phyloP scores from a whole-genome alignment of 2,888 invertebrate genomes.

The Aphelenchoides bicaudatus region DNA sequence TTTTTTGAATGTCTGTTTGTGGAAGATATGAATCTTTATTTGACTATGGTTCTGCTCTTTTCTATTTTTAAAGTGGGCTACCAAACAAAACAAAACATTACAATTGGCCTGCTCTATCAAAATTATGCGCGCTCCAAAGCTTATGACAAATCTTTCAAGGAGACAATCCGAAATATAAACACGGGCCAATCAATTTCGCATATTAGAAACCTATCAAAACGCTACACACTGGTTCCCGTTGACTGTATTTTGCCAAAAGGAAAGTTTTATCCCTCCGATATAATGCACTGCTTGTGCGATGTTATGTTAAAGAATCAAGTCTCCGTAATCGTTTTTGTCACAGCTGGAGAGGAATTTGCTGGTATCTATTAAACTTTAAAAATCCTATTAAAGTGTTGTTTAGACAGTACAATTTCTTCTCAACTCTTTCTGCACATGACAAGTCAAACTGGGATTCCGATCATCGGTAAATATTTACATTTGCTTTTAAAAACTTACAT shows the following conservation, averaged over 20 bases:
- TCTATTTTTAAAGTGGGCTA: too few relatives aligned
- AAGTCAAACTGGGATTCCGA: constrained; percentile 74
- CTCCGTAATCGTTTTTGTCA: background rate
- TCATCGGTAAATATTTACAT: too few relatives aligned
- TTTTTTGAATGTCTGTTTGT: background rate
- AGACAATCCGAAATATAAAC: constrained; percentile 47
- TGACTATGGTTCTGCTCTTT: too few relatives aligned
- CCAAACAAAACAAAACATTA: constrained; percentile 37
- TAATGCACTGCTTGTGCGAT: constrained; percentile 54
- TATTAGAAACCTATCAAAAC: constrained; percentile 7
- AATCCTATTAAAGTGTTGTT: too few relatives aligned
- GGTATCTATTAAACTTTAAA: too few relatives aligned
- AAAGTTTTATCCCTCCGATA: constrained; percentile 49
- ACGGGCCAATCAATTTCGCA: constrained; percentile 22
- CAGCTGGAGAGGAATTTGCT: background rate
- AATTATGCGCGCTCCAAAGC: constrained; percentile 45
- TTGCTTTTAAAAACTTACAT: too few relatives aligned
- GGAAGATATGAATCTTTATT: too few relatives aligned
- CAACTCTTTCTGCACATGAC: constrained; percentile 51
- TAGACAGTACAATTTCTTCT: constrained; percentile 47
- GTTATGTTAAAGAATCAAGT: constrained; percentile 38
- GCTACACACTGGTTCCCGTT: constrained; percentile 42
- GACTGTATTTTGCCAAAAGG: constrained; percentile 56
- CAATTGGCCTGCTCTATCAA: constrained; percentile 48
- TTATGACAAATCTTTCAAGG: constrained; percentile 52